These are phyloP conservation scores for Prietella phreatophila DNA, from an alignment of 2,113 vertebrate genomes.

Conservation along the genomic window DNA sequence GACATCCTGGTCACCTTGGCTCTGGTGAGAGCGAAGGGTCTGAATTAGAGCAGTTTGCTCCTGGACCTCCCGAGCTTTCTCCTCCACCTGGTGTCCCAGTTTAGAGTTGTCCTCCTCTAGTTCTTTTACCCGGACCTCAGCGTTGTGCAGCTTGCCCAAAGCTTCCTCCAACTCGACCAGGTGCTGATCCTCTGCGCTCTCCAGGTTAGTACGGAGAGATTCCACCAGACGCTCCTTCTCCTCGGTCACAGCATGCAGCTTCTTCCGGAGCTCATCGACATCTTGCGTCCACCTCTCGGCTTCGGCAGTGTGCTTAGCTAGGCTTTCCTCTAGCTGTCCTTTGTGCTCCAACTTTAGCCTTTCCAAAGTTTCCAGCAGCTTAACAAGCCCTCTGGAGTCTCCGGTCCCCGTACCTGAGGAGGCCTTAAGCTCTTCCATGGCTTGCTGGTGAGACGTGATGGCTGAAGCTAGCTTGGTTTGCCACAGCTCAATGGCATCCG, in stretches of 20 bases:
- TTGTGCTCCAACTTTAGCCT: slow-evolving; percentile 78
- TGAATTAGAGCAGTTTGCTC: slow-evolving; percentile 79
- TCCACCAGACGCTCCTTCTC: slow-evolving; percentile 86
- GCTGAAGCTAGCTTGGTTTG: slow-evolving; percentile 83
- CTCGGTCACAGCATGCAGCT: slow-evolving; percentile 71
- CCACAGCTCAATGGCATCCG: slow-evolving; percentile 79
- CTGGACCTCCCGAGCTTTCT: slow-evolving; percentile 72
- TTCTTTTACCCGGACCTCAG: slow-evolving; percentile 88
- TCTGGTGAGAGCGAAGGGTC: slow-evolving; percentile 75
- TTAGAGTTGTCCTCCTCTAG: slow-evolving; percentile 78
- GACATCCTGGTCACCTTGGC: slow-evolving; percentile 83
- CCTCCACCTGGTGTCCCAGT: slow-evolving; percentile 72
- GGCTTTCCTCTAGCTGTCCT: slow-evolving; percentile 71
- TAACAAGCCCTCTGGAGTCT: slow-evolving; percentile 75
- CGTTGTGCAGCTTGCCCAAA: slow-evolving; percentile 87
- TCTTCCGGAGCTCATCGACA: slow-evolving; percentile 70
- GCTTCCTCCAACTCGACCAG: slow-evolving; percentile 97
- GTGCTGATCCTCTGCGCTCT: slow-evolving; percentile 88
- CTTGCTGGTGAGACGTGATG: slow-evolving; percentile 83
- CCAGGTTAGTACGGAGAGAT: slow-evolving; percentile 76
- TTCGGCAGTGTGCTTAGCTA: slow-evolving; percentile 71
- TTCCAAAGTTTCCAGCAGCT: slow-evolving; percentile 81
- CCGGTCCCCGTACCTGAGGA: slow-evolving; percentile 82
- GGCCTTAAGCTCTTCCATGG: slow-evolving; percentile 84
- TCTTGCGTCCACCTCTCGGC: slow-evolving; percentile 68